phyloP scores from a whole-genome alignment of 2,113 vertebrate species.

The Otis tarda region DNA sequence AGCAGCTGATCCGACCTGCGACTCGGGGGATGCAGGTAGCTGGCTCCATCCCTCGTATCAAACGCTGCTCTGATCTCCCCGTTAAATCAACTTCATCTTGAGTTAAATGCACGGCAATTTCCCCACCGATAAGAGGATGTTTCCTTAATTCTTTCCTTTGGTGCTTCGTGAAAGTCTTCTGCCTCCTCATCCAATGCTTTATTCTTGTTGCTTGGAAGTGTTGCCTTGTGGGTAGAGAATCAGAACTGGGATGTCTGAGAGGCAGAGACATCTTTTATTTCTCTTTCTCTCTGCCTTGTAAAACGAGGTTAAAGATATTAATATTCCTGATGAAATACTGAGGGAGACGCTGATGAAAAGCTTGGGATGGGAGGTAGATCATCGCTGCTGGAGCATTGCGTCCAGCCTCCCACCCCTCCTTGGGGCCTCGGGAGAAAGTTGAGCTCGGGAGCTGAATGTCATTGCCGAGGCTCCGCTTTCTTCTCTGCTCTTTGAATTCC shows the following conservation, averaged over 20 bases:
- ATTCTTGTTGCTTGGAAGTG: neutral
- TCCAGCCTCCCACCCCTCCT: neutral
- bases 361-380: neutral
- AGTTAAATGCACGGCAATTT: neutral
- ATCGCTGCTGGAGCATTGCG: fast-evolving
- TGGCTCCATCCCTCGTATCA: neutral
- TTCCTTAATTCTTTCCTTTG: neutral
- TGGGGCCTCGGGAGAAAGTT: neutral
- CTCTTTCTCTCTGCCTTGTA: neutral
- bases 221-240: neutral
- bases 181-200: neutral
- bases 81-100: neutral
- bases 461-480: neutral
- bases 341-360: neutral
- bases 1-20: neutral
- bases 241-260: neutral
- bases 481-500: neutral
- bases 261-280: neutral
- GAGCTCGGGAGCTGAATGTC: neutral
- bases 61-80: fast-evolving
- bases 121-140: neutral
- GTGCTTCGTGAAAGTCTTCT: neutral
- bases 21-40: neutral
- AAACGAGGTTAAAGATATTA: neutral
- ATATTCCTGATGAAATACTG: neutral